Evolutionary conservation across 2,113 vertebrate species (phyloP).

Genomic region (Barbus barbus): DNA sequence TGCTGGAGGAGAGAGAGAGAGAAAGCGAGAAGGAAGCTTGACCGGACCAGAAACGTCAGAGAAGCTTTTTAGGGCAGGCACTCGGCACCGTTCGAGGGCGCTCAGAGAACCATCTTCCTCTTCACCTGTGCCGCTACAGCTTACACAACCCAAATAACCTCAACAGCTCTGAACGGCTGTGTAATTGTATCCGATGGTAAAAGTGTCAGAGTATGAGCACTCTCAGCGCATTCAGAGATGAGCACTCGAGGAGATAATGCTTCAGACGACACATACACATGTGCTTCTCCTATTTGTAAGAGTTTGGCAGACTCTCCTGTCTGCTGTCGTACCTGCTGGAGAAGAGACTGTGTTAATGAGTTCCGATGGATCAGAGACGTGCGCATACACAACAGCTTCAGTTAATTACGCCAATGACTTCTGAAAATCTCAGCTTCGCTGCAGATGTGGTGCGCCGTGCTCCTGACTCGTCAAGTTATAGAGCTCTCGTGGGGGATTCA

Average conservation of each 20-base stretch:
- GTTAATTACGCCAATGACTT: conserved; percentile 6
- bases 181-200: conserved; percentile 27
- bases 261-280: not conserved
- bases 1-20: not conserved
- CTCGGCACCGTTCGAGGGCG: not conserved
- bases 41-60: conserved; percentile 1
- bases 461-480: not conserved
- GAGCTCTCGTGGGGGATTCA: not conserved
- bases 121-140: conserved; percentile 24
- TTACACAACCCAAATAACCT: conserved; percentile 28
- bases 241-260: conserved; percentile 31
- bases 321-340: not conserved
- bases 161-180: not conserved
- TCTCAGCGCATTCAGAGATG: conserved; percentile 5
- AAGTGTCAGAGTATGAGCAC: conserved; percentile 26
- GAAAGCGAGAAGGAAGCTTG: not conserved
- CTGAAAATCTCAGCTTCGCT: not conserved
- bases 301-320: conserved; percentile 23
- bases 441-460: not conserved
- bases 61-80: conserved; percentile 24
- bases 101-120: conserved; percentile 31
- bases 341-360: conserved; percentile 27
- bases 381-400: not conserved
- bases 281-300: conserved; percentile 6
- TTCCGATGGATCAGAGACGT: not conserved